Evolutionary conservation across 2,113 vertebrate genomes (phyloP), one percentile per base, ranked within the genome.

Genomic region (Ovibos moschatus): DNA sequence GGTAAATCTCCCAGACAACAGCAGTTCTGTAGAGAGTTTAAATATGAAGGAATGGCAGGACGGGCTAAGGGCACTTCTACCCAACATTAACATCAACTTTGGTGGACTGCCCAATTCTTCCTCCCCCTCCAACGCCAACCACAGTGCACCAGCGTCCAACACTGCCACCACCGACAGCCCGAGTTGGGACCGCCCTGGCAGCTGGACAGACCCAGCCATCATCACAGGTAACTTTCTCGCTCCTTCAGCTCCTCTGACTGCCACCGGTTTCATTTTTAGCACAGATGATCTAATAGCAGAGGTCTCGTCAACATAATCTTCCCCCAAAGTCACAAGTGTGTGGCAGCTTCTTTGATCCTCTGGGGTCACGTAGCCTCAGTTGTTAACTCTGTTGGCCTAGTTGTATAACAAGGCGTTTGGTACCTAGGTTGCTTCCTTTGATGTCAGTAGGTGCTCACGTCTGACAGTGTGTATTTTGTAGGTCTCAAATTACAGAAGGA

Each of bases 1-100:
- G 98, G 98, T 98, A 99, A 99, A 99, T 98, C 98, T 99, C 99
- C 98, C 99, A 99, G 99, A 99, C 99, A 99, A 99, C 99, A 99
- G 99, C 98, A 99, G 99, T 99, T 99, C 99, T 99, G 99, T 99
- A 99, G 99, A 99, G 97, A 99, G 99, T 99, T 99, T 99, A 99
- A 99, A 99, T 99, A 99, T 99, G 99, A 99, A 99, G 99, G 99
- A 99, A 99, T 99, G 99, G 99, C 99, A 99, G 99, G 99, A 99
- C 98, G 99, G 99, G 98, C 99, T 99, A 97, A 99, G 99, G 99
- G 99, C 99, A 98, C 99, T 99, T 98, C 99, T 99, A 98, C 99
- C 99, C 98, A 99, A 99, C 99, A 99, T 99, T 99, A 99, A 99
- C 99, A 99, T 99, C 99, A 99, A 99, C 99, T 99, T 99, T 98